Conservation (phyloP, 2,888 invertebrate genomes). For the Siphlonurus alternatus region DNA sequence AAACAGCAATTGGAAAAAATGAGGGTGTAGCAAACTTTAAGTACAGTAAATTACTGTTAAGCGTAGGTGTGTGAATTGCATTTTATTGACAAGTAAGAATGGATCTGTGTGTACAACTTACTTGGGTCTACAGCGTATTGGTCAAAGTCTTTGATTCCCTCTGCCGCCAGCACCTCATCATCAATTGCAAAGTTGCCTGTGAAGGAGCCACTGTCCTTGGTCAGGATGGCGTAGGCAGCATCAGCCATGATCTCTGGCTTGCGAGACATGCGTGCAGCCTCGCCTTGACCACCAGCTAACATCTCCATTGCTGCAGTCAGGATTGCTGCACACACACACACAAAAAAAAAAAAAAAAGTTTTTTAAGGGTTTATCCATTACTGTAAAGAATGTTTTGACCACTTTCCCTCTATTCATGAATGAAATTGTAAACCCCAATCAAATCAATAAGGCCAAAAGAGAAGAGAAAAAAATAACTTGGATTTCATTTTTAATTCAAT, state of each 20-base stretch:
- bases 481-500: no score
- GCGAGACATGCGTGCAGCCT: slow-evolving; percentile 45
- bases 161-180: slow-evolving; percentile 63
- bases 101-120: no score
- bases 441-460: not conserved
- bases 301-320: slow-evolving; percentile 87
- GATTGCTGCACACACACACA: slow-evolving; percentile 42
- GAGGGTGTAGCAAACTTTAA: no score
- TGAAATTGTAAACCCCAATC: not conserved
- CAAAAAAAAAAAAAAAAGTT: not conserved
- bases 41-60: no score
- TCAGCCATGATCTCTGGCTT: slow-evolving; percentile 77
- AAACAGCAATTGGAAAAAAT: no score
- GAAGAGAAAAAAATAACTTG: no score
- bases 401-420: not conserved
- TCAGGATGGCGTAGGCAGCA: slow-evolving; percentile 70
- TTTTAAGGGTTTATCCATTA: not conserved
- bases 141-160: slow-evolving; percentile 67
- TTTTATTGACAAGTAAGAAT: no score
- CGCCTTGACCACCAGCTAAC: slow-evolving; percentile 43
- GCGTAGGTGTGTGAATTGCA: no score
- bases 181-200: slow-evolving; percentile 89
- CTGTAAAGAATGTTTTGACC: slow-evolving; percentile 3
- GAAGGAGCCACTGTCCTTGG: slow-evolving; percentile 53
- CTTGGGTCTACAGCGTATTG: slow-evolving; percentile 74